Evolutionary conservation across 2,888 invertebrate species (phyloP).

Genomic region (Nasonovia ribisnigri): DNA sequence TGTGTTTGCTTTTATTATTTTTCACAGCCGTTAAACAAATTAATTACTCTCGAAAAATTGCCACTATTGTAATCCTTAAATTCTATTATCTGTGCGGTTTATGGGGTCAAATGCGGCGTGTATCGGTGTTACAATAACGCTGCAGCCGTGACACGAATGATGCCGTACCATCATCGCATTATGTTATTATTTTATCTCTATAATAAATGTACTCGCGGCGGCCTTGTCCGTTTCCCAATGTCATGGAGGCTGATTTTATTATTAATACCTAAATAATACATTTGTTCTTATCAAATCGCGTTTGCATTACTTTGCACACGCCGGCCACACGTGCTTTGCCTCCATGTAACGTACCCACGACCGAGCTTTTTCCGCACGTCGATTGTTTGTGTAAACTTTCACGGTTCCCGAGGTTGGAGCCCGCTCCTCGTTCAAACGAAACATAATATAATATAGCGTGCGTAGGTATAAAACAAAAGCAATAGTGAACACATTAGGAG

Average conservation of each 20-base stretch:
- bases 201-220: neutral
- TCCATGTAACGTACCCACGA: neutral
- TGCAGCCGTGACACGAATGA: conserved; percentile 56
- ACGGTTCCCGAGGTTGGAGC: conserved; percentile 49
- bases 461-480: neutral
- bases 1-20: neutral
- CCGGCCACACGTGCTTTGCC: neutral
- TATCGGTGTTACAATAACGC: conserved; percentile 21
- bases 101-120: conserved; percentile 43
- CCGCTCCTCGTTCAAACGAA: neutral
- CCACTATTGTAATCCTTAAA: conserved; percentile 46
- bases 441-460: no score
- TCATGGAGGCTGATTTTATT: conserved; percentile 51
- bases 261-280: neutral
- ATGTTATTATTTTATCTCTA: conserved; percentile 32
- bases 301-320: neutral
- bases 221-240: conserved; percentile 54
- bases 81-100: conserved; percentile 49
- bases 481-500: neutral
- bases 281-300: conserved; percentile 36
- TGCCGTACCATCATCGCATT: conserved; percentile 24
- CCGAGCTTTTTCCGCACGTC: neutral
- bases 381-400: conserved; percentile 12
- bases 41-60: conserved; percentile 18
- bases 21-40: neutral